Evolutionary conservation across 2,888 invertebrate species (phyloP).

Genomic region (Malthinus seriepunctatus): DNA sequence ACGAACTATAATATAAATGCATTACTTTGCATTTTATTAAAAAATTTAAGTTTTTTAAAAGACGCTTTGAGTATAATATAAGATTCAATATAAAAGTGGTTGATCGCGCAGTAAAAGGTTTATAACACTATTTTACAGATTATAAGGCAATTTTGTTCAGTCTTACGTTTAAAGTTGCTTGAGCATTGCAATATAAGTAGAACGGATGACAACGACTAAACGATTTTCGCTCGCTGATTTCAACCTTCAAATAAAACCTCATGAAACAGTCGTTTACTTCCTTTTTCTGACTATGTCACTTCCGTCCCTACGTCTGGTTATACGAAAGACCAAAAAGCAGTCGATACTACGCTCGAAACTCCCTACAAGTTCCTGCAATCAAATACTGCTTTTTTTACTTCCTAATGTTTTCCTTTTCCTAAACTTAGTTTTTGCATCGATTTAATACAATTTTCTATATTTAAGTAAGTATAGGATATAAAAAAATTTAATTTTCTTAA

Average conservation of each 20-base stretch:
- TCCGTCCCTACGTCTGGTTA: slow-evolving; percentile 40
- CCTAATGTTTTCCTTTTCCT: slow-evolving; percentile 24
- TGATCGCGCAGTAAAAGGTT: slow-evolving; percentile 29
- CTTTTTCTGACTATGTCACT: slow-evolving; percentile 46
- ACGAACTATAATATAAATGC: too few relatives aligned
- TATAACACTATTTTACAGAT: slow-evolving; percentile 37
- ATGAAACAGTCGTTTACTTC: slow-evolving; percentile 45
- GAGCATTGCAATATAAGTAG: slow-evolving; percentile 43
- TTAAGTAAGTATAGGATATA: too few relatives aligned
- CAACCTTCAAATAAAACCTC: slow-evolving; percentile 46
- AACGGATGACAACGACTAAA: slow-evolving; percentile 41
- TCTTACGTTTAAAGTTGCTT: slow-evolving; percentile 39
- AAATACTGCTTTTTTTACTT: slow-evolving; percentile 27
- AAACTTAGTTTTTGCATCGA: slow-evolving; percentile 13
- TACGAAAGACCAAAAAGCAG: slow-evolving; percentile 39
- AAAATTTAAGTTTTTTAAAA: slow-evolving; percentile 5
- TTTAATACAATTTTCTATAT: too few relatives aligned
- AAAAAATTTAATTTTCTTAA: too few relatives aligned
- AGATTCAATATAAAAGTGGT: slow-evolving; percentile 21
- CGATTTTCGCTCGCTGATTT: slow-evolving; percentile 47
- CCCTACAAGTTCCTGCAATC: slow-evolving; percentile 37
- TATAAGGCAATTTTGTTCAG: slow-evolving; percentile 39
- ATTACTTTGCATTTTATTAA: slow-evolving; percentile 28
- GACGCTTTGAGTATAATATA: slow-evolving; percentile 9
- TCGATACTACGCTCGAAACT: slow-evolving; percentile 42